Percentiles rank a stretch among this genome's conserved stretches.
Conservation (phyloP, 1,140 invertebrate genomes). For the Brachionus calyciflorus region DNA sequence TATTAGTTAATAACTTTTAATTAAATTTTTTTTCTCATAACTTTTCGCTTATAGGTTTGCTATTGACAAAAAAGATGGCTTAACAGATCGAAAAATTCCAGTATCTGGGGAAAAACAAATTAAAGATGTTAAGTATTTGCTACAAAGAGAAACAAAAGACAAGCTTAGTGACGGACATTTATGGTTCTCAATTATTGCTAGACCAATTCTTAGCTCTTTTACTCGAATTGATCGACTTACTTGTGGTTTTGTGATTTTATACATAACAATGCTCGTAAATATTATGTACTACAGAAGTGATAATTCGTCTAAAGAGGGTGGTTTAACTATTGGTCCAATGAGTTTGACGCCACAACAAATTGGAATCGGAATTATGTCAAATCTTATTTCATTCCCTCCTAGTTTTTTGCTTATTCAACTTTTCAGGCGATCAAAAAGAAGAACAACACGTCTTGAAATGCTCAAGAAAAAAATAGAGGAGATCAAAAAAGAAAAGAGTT, state of each 20-base stretch:
- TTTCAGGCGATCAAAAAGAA: background rate
- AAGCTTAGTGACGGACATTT: constrained; percentile 65
- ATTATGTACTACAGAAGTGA: constrained; percentile 64
- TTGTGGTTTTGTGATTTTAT: constrained; percentile 63
- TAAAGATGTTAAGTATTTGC: constrained; percentile 62
- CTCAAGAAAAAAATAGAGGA: background rate
- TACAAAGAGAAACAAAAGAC: constrained; percentile 60
- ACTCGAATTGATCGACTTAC: constrained; percentile 63
- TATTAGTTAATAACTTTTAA: no score
- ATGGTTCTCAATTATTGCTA: constrained; percentile 65
- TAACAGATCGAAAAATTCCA: constrained; percentile 63
- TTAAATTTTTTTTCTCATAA: constrained; percentile 51
- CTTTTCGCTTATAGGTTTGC: constrained; percentile 61
- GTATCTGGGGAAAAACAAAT: constrained; percentile 62
- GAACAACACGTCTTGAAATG: background rate
- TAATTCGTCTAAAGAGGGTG: background rate
- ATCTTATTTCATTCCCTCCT: background rate
- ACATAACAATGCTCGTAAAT: constrained; percentile 64
- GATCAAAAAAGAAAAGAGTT: background rate
- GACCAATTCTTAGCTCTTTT: constrained; percentile 63
- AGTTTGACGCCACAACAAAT: constrained; percentile 54
- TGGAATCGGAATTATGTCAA: constrained; percentile 16
- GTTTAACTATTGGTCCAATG: constrained; percentile 59
- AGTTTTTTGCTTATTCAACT: constrained; percentile 11
- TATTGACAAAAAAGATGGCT: constrained; percentile 65